Conservation (phyloP, 2,797 vertebrate species). For the Zalophus californianus region DNA sequence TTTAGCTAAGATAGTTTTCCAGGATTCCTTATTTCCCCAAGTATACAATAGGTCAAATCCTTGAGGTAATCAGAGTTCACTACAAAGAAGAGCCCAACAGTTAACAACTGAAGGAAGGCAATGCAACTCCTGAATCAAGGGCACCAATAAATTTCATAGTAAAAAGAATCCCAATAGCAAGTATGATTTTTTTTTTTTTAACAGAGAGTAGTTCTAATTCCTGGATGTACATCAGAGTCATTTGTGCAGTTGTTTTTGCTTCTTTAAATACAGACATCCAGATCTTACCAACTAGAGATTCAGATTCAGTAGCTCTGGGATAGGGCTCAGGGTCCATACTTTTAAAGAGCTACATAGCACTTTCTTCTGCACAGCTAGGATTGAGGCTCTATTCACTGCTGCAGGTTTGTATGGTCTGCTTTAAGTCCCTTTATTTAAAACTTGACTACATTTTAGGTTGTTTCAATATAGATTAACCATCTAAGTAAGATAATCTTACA, state of each 20-base stretch:
- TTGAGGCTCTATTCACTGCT: not conserved
- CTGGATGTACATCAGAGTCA: not conserved
- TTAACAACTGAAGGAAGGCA: not conserved
- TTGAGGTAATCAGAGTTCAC: conserved; percentile 8
- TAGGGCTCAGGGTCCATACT: not conserved
- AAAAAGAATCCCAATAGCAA: conserved; percentile 1
- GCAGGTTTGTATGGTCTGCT: not conserved
- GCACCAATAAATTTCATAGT: not conserved
- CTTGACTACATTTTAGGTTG: conserved; percentile 7
- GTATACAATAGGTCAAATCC: conserved; percentile 3
- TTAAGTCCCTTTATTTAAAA: conserved; percentile 36
- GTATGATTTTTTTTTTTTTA: not conserved
- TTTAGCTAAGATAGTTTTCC: not conserved
- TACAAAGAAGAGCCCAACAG: not conserved
- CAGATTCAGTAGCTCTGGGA: not conserved
- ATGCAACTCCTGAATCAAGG: not conserved
- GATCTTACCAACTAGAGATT: not conserved
- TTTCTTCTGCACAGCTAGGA: not conserved
- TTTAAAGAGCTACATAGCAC: not conserved
- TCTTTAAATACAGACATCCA: not conserved
- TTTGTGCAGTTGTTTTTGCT: not conserved
- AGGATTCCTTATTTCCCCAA: not conserved
- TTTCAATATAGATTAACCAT: not conserved
- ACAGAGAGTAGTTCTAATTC: not conserved
- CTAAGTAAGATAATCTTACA: not conserved